Evolutionary conservation across 1,140 invertebrate species (phyloP).

Genomic region (Camponotus pennsylvanicus): DNA sequence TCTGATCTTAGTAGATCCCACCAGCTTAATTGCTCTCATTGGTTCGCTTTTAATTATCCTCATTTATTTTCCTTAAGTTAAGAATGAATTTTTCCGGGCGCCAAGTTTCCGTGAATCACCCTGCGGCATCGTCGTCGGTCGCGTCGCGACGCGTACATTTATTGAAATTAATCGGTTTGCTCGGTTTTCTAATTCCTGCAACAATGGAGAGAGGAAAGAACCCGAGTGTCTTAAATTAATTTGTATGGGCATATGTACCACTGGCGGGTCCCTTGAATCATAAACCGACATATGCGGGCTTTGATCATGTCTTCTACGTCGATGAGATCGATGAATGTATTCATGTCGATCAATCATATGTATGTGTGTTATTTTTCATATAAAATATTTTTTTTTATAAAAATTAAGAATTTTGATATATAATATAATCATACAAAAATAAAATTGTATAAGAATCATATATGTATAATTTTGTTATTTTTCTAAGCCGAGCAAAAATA

Average conservation of each 20-base stretch:
- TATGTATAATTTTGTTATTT: background rate
- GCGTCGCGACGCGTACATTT: conserved; percentile 65
- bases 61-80: conserved; percentile 25
- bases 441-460: background rate
- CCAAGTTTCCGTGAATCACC: conserved; percentile 55
- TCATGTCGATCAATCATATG: background rate
- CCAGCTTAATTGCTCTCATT: conserved; percentile 35
- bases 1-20: background rate
- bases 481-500: background rate
- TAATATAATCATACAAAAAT: background rate
- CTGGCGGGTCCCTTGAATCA: conserved; percentile 9
- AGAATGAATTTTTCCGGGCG: conserved; percentile 61
- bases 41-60: conserved; percentile 1
- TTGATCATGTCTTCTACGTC: conserved; percentile 48
- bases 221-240: conserved; percentile 74
- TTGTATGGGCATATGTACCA: conserved; percentile 73
- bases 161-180: conserved; percentile 80
- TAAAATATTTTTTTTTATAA: background rate
- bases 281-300: conserved; percentile 77
- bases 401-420: background rate
- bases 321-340: background rate
- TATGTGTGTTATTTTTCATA: background rate
- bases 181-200: conserved; percentile 78
- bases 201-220: conserved; percentile 58
- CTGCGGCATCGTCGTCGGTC: background rate